These are phyloP conservation scores for Oopsacas minuta DNA, from an alignment of 37 sponge, comb jelly and placozoan genomes.

Conservation along the genomic window DNA sequence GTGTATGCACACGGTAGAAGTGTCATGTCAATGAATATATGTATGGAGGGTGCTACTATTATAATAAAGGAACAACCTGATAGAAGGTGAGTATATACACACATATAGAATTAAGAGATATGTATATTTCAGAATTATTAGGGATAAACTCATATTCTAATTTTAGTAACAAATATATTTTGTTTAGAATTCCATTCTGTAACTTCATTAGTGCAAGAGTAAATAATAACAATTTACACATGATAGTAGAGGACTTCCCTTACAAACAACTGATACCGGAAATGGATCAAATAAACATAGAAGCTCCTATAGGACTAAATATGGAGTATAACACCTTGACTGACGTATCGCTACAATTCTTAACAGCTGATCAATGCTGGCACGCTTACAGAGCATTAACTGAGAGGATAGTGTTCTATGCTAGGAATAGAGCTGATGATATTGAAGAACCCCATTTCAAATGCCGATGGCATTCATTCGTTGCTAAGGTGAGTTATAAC, in stretches of 20 bases:
- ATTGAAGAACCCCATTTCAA: background rate
- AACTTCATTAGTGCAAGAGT: background rate
- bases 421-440: background rate
- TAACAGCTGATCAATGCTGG: background rate
- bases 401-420: background rate
- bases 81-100: background rate
- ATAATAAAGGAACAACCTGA: background rate
- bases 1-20: background rate
- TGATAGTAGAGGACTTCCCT: background rate
- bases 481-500: background rate
- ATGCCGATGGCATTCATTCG: conserved; percentile 6
- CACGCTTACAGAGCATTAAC: background rate
- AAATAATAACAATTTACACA: background rate
- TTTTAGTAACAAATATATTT: background rate
- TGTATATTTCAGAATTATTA: background rate
- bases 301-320: background rate
- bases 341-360: background rate
- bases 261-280: background rate
- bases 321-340: background rate
- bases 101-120: background rate
- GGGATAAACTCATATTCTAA: background rate
- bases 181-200: background rate
- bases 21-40: background rate
- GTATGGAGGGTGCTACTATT: background rate
- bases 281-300: background rate